These are phyloP conservation scores for Rhagium mordax DNA, from an alignment of 2,888 invertebrate genomes.

Conservation along the genomic window DNA sequence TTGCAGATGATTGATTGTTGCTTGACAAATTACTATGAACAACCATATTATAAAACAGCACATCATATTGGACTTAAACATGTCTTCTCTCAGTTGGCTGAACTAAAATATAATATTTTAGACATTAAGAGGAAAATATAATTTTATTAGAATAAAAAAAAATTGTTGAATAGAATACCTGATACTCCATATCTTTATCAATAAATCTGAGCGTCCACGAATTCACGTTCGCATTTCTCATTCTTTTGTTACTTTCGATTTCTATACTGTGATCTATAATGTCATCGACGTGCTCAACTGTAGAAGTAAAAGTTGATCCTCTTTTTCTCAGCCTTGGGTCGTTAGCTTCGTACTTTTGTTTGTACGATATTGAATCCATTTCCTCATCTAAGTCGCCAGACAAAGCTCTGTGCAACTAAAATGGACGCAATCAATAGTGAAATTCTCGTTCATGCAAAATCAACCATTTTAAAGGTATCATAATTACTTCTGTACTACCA, in stretches of 20 bases:
- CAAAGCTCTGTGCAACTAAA: conserved; percentile 65
- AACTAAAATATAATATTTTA: conserved; percentile 72
- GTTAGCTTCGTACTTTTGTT: conserved; percentile 69
- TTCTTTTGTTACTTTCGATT: conserved; percentile 90
- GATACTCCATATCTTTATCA: conserved; percentile 84
- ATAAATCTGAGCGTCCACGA: conserved; percentile 91
- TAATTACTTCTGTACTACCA: too few relatives aligned
- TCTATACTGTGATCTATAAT: conserved; percentile 90
- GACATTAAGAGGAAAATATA: conserved; percentile 33
- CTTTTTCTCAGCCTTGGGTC: conserved; percentile 59
- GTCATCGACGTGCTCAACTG: conserved; percentile 79
- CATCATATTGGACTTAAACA: conserved; percentile 95
- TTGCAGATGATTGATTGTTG: conserved; percentile 82
- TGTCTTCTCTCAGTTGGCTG: conserved; percentile 88
- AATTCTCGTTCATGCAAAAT: too few relatives aligned
- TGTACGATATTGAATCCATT: conserved; percentile 65
- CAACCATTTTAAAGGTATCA: too few relatives aligned
- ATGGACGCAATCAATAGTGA: conserved; percentile 3
- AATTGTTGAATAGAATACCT: too few relatives aligned
- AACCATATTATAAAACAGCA: conserved; percentile 94
- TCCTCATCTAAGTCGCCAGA: conserved; percentile 67
- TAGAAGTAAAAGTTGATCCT: conserved; percentile 61
- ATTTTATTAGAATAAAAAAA: too few relatives aligned
- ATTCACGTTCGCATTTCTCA: conserved; percentile 89
- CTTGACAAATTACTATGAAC: conserved; percentile 86